Percentiles rank a stretch among this genome's conserved stretches.
phyloP scores from a whole-genome alignment of 2,888 invertebrate species.

The Ferdinandea cuprea region DNA sequence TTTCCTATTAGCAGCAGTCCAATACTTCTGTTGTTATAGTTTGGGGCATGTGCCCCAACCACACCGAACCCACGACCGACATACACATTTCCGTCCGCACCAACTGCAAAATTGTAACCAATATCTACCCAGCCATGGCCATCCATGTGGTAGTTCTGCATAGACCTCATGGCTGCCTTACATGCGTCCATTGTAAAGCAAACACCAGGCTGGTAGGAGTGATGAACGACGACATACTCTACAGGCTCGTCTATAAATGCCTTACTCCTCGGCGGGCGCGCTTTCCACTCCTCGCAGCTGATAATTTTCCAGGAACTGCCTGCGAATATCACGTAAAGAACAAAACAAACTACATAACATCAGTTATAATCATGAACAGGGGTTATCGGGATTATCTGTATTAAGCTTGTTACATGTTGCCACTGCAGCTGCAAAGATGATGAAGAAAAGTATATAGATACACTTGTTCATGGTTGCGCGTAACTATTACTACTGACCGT shows the following conservation, averaged over 20 bases:
- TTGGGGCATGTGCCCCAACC: conserved; percentile 87
- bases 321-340: conserved; percentile 57
- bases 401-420: conserved; percentile 64
- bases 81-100: conserved; percentile 87
- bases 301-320: conserved; percentile 76
- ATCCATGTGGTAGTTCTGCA: conserved; percentile 86
- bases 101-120: conserved; percentile 87
- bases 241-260: conserved; percentile 84
- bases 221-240: conserved; percentile 87
- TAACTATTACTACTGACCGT: conserved; percentile 56
- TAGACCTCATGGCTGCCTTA: conserved; percentile 84
- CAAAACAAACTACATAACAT: conserved; percentile 70
- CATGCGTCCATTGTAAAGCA: conserved; percentile 84
- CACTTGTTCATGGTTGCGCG: conserved; percentile 67
- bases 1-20: conserved; percentile 87
- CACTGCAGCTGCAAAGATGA: conserved; percentile 35
- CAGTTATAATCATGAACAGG: conserved; percentile 40
- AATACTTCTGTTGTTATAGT: conserved; percentile 86
- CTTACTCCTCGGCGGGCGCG: conserved; percentile 81
- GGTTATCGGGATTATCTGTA: conserved; percentile 30
- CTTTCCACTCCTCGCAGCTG: conserved; percentile 85
- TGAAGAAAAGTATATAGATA: conserved; percentile 35
- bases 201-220: conserved; percentile 79
- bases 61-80: conserved; percentile 86
- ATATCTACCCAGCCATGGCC: conserved; percentile 86